Evolutionary conservation across 2,888 invertebrate species (phyloP), one percentile per base, ranked within the genome.

Genomic region (Leucophenga maculata): DNA sequence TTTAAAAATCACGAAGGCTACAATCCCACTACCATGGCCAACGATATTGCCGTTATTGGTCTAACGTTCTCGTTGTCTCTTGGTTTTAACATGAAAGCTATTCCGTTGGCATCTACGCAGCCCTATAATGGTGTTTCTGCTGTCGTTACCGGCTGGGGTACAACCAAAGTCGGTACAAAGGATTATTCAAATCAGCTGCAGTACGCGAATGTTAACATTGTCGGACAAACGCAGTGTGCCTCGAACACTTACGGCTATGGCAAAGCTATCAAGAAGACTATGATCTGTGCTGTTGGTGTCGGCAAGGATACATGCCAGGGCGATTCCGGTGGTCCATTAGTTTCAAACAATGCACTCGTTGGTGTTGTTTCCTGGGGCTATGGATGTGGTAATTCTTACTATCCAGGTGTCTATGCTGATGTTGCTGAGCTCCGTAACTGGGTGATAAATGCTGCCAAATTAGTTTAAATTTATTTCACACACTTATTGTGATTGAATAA

Each of bases 1-100:
- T 79, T 79, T 69, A 74, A n/a, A 6, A 79, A 75, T 31, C 80
- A 86, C 60, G 77, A 77, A 46, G 83, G 85, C 1, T 92, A 91
- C 78, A 88, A 88, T 20, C 83, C 84, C 57, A 74, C 26, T 18
- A 76, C 78, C 0, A 86, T 90, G 88, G 90, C 91, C 73, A 89
- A 89, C 75, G 92, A 92, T 69, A 87, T 92, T n/a, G 92, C 91
- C 0, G 74, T 92, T 0, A 77, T 92, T 6, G 89, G 89, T 86
- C 86, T 92, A 2, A 26, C 4, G 26, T 26, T 3, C 26, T 26
- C 26, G 26, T 4, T 26, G 26, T 26, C 2, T 26, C 4, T 26
- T 70, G 86, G 76, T 68, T 79, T 86, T 0, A 80, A 71, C 3
- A 87, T 90, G 0, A 84, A 85, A 32, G 78, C 88, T 0, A 88